phyloP scores from a whole-genome alignment of 2,888 invertebrate species.

The Scotopteryx bipunctaria region DNA sequence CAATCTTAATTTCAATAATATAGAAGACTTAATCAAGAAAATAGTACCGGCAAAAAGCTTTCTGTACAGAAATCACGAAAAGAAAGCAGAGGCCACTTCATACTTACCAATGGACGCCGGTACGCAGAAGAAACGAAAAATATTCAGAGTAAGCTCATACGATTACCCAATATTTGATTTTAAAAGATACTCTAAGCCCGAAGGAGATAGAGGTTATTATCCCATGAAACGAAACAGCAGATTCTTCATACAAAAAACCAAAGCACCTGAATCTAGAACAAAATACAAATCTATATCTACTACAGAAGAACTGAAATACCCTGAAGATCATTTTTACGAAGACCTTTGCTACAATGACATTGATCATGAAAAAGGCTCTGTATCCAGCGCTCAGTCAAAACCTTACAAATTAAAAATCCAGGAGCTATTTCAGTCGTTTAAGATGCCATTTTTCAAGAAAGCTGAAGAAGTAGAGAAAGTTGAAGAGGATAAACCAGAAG shows the following conservation, averaged over 20 bases:
- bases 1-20: constrained; percentile 46
- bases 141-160: constrained; percentile 69
- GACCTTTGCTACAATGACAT: constrained; percentile 70
- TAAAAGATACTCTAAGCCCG: constrained; percentile 60
- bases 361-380: constrained; percentile 37
- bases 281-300: constrained; percentile 66
- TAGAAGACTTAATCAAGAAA: constrained; percentile 69
- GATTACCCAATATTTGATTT: constrained; percentile 72
- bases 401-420: constrained; percentile 71
- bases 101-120: constrained; percentile 74
- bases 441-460: constrained; percentile 68
- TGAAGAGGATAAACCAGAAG: constrained; percentile 34
- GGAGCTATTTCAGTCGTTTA: constrained; percentile 68
- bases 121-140: constrained; percentile 56
- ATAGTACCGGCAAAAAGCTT: constrained; percentile 76
- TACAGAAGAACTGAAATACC: constrained; percentile 55
- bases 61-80: constrained; percentile 67
- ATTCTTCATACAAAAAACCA: constrained; percentile 57
- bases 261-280: constrained; percentile 53
- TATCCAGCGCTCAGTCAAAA: constrained; percentile 45
- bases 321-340: constrained; percentile 76
- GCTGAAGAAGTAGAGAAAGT: constrained; percentile 44
- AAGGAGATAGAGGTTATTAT: constrained; percentile 71
- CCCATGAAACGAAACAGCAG: constrained; percentile 64
- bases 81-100: constrained; percentile 57